Percentiles rank a stretch among this genome's conserved stretches.
phyloP scores from a whole-genome alignment of 53 echinoderm and acorn worm genomes.

The Astropecten irregularis region DNA sequence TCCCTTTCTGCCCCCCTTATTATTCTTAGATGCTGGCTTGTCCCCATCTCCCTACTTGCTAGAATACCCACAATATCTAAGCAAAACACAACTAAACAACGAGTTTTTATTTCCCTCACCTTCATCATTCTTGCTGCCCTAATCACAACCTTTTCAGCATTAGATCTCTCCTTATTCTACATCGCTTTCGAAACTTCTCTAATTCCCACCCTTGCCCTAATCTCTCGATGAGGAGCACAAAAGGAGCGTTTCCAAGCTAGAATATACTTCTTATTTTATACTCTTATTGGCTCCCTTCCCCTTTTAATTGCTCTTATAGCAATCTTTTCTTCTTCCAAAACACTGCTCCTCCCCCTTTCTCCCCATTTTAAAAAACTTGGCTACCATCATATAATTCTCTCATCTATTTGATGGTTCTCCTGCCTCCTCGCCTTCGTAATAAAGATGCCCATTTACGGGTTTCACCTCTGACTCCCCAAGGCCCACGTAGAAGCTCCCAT shows the following conservation, averaged over 20 bases:
- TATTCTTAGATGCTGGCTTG: conserved; percentile 57
- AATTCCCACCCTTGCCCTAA: conserved; percentile 61
- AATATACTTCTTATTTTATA: conserved; percentile 70
- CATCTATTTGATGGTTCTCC: conserved; percentile 36
- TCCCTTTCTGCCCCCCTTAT: conserved; percentile 47
- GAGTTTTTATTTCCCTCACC: conserved; percentile 21
- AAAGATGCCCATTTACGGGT: conserved; percentile 71
- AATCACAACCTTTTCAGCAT: conserved; percentile 52
- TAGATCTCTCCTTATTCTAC: conserved; percentile 64
- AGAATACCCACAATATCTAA: conserved; percentile 39
- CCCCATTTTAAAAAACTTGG: too few species aligned
- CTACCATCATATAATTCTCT: too few species aligned
- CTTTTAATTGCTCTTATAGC: conserved; percentile 42
- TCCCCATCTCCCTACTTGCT: conserved; percentile 59
- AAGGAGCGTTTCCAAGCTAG: conserved; percentile 72
- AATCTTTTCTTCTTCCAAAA: background rate
- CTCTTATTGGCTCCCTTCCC: conserved; percentile 60
- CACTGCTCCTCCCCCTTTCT: too few species aligned
- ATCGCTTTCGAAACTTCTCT: conserved; percentile 67
- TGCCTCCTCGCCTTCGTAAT: conserved; percentile 59
- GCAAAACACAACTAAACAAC: background rate
- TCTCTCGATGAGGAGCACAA: conserved; percentile 72
- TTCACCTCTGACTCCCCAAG: conserved; percentile 71
- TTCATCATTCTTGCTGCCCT: conserved; percentile 34
- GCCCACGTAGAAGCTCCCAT: conserved; percentile 82